Evolutionary conservation across 2,888 invertebrate species (phyloP).

Genomic region (Xanthorhoe spadicearia): DNA sequence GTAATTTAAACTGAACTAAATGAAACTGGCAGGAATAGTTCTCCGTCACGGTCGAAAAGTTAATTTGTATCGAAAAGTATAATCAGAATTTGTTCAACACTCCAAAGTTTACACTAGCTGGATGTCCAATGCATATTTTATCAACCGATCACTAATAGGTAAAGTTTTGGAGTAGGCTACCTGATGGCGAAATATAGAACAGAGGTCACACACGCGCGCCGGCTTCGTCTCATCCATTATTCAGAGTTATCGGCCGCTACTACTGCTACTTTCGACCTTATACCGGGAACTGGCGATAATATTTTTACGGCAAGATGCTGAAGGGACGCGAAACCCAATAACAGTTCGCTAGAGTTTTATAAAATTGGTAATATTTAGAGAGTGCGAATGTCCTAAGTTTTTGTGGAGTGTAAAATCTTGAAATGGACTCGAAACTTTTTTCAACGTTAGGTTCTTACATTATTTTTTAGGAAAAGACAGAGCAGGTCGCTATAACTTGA

Average conservation of each 20-base stretch:
- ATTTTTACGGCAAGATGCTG: slow-evolving; percentile 6
- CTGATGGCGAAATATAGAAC: slow-evolving; percentile 41
- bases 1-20: no score
- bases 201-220: slow-evolving; percentile 58
- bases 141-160: slow-evolving; percentile 23
- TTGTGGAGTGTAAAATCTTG: no score
- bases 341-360: neutral
- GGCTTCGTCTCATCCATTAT: slow-evolving; percentile 66
- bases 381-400: neutral
- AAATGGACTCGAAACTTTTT: no score
- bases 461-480: no score
- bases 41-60: no score
- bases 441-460: no score
- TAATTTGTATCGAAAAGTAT: neutral
- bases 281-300: slow-evolving; percentile 8
- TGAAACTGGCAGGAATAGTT: no score
- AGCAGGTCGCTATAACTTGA: no score
- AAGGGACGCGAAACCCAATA: neutral
- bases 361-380: neutral
- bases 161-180: slow-evolving; percentile 30
- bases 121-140: slow-evolving; percentile 26
- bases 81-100: neutral
- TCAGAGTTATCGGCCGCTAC: slow-evolving; percentile 57
- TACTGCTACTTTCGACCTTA: slow-evolving; percentile 19
- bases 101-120: slow-evolving; percentile 7